A percentile compares a stretch with the other conserved stretches of the same genome.
phyloP scores from a whole-genome alignment of 2,113 vertebrate genomes.

The Larimichthys crocea region DNA sequence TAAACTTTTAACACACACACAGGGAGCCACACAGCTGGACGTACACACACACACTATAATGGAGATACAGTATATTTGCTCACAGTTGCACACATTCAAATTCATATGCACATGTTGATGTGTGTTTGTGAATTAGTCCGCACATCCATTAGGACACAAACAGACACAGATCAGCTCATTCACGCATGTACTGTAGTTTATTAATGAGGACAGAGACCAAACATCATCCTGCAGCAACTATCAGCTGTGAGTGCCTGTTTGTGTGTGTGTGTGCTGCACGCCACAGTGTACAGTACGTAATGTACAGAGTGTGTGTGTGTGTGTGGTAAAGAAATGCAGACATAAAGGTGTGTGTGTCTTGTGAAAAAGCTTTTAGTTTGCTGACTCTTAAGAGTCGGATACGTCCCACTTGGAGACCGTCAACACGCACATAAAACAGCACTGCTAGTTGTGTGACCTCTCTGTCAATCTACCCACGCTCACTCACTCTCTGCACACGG shows the following conservation, averaged over 20 bases:
- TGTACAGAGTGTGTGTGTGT: background rate
- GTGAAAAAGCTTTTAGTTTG: slow-evolving; percentile 61
- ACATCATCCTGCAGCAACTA: slow-evolving; percentile 2
- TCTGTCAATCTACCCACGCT: slow-evolving; percentile 53
- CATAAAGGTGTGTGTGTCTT: background rate
- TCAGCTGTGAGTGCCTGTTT: background rate
- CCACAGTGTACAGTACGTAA: background rate
- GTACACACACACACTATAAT: background rate
- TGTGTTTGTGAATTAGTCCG: slow-evolving; percentile 2
- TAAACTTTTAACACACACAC: slow-evolving; percentile 28
- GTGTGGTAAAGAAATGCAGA: background rate
- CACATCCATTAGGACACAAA: slow-evolving; percentile 2
- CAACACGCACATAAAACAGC: slow-evolving; percentile 9
- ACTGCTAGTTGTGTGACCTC: slow-evolving; percentile 40
- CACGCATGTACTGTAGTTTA: slow-evolving; percentile 63
- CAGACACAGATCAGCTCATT: slow-evolving; percentile 32
- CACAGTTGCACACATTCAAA: background rate
- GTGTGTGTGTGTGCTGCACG: background rate
- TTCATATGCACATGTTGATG: background rate
- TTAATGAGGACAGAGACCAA: slow-evolving; percentile 66
- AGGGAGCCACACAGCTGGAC: background rate
- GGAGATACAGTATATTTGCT: slow-evolving; percentile 5
- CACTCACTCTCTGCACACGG: slow-evolving; percentile 6
- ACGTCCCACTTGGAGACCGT: slow-evolving; percentile 20
- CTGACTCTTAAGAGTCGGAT: slow-evolving; percentile 30